phyloP scores from a whole-genome alignment of 2,113 vertebrate species.

The Tachuris rubrigastra region DNA sequence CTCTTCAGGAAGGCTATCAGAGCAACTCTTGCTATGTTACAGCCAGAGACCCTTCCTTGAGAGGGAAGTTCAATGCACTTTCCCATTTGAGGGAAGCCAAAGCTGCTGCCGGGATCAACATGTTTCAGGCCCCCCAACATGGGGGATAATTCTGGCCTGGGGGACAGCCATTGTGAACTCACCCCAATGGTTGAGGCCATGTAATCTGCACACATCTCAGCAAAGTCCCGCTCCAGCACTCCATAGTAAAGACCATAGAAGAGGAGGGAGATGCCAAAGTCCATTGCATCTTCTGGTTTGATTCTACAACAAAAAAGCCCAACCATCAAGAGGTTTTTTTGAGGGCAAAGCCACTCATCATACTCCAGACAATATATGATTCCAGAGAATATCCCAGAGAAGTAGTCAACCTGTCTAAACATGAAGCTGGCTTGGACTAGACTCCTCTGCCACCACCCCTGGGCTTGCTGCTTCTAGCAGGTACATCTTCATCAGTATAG shows the following conservation, averaged over 20 bases:
- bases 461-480: neutral
- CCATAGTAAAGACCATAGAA: conserved; percentile 98
- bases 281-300: conserved; percentile 97
- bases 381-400: neutral
- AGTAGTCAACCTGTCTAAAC: neutral
- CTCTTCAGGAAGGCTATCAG: neutral
- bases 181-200: conserved; percentile 99
- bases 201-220: conserved; percentile 98
- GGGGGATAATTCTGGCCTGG: neutral
- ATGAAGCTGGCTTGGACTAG: neutral
- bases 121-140: rapidly evolving
- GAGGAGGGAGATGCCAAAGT: conserved; percentile 95
- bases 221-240: conserved; percentile 95
- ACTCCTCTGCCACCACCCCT: neutral
- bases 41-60: neutral
- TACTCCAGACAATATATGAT: neutral
- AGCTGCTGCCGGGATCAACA: neutral
- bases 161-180: neutral
- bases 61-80: neutral
- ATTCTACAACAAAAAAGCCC: conserved; percentile 75
- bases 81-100: neutral
- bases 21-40: neutral
- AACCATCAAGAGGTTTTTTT: neutral
- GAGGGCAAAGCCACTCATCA: neutral
- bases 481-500: neutral